These are phyloP conservation scores for Aselliscus stoliczkanus DNA, from an alignment of 2,797 vertebrate species.

Conservation along the genomic window DNA sequence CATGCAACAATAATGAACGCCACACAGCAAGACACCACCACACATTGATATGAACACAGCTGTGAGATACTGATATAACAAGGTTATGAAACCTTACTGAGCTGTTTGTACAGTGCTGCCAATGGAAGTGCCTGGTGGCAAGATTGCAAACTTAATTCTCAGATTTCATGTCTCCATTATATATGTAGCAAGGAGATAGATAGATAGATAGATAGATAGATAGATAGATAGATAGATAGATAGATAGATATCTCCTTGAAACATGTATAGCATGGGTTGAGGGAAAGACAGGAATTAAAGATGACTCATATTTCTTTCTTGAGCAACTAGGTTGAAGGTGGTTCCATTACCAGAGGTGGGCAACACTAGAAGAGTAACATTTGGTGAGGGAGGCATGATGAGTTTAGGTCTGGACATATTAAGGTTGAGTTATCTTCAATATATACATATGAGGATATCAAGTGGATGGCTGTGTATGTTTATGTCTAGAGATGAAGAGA, in stretches of 20 bases:
- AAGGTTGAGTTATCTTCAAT: background rate
- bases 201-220: no score
- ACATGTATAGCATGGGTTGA: background rate
- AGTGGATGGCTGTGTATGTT: background rate
- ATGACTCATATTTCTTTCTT: background rate
- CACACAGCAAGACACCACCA: no score
- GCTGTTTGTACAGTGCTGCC: no score
- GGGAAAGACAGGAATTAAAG: background rate
- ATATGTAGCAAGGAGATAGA: background rate
- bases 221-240: no score
- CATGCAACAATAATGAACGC: no score
- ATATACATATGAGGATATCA: background rate
- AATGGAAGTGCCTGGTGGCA: no score
- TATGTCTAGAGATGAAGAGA: background rate
- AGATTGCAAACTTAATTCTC: no score
- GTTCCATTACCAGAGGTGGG: background rate
- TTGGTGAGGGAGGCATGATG: background rate
- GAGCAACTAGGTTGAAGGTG: background rate
- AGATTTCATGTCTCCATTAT: background rate
- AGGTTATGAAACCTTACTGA: no score
- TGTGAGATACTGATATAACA: no score
- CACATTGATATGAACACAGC: no score
- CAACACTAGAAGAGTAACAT: background rate
- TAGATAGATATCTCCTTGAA: background rate
- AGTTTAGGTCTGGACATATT: background rate